Conservation (phyloP, 2,797 vertebrate genomes). For the Oreortyx pictus region DNA sequence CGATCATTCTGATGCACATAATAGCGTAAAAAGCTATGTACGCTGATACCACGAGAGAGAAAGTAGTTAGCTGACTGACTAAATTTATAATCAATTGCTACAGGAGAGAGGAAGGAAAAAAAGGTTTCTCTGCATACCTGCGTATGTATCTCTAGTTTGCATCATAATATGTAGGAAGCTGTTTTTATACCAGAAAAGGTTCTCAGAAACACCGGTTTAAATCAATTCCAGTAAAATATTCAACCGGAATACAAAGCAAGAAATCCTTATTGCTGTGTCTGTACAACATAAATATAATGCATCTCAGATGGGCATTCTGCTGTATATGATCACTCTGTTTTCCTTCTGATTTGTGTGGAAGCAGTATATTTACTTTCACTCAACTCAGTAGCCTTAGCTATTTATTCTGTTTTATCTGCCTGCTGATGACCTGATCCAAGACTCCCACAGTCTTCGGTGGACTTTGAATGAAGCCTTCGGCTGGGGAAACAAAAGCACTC, state of each 20-base stretch:
- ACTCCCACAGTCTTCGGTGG: not conserved
- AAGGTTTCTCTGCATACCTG: not conserved
- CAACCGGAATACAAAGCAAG: not conserved
- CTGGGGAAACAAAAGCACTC: not conserved
- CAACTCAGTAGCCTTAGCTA: not conserved
- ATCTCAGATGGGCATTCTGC: not conserved
- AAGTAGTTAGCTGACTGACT: not conserved
- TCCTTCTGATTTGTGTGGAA: not conserved
- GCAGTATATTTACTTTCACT: not conserved
- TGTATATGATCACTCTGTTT: not conserved
- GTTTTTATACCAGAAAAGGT: not conserved
- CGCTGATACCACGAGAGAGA: not conserved
- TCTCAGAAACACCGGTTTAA: not conserved
- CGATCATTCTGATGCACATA: not conserved
- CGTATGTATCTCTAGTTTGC: not conserved
- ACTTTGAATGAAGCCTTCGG: not conserved
- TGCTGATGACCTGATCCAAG: not conserved
- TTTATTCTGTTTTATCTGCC: not conserved
- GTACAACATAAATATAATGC: not conserved
- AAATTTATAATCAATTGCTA: conserved; percentile 6
- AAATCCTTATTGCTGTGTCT: not conserved
- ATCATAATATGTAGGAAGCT: not conserved
- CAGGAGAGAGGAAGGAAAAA: not conserved
- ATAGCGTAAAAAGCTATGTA: not conserved
- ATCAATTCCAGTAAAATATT: not conserved